Percentiles rank a stretch among this genome's conserved stretches.
Conservation (phyloP, 1,140 invertebrate genomes). For the Reticulitermes speratus region DNA sequence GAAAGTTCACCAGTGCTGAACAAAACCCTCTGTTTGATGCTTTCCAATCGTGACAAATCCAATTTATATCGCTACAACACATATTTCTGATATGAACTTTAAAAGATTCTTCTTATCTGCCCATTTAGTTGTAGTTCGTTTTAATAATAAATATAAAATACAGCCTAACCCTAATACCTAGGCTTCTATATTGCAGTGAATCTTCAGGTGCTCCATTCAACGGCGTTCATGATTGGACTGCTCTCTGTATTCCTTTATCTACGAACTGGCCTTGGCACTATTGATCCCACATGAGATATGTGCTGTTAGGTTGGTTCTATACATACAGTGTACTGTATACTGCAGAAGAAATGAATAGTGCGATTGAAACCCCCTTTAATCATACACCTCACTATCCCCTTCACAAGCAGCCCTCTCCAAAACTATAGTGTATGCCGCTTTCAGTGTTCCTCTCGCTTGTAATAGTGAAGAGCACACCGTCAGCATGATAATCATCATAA, state of each 20-base stretch:
- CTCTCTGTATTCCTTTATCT: background rate
- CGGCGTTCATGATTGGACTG: background rate
- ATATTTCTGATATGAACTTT: no score
- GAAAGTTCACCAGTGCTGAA: no score
- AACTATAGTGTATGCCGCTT: background rate
- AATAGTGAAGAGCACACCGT: background rate
- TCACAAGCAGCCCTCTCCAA: background rate
- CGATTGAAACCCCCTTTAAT: background rate
- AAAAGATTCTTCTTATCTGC: no score
- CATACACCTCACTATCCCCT: background rate
- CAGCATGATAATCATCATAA: background rate
- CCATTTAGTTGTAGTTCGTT: no score
- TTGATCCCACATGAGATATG: background rate
- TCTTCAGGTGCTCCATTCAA: background rate
- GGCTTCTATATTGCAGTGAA: background rate
- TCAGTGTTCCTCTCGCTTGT: no score
- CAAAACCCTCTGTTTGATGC: no score
- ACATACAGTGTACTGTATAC: background rate
- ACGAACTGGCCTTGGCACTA: background rate
- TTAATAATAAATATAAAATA: no score
- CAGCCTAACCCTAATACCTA: background rate
- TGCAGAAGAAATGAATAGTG: background rate
- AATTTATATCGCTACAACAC: no score
- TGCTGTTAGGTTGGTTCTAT: background rate
- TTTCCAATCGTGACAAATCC: no score